These are phyloP conservation scores for Micoletzkya japonica DNA, from an alignment of 2,888 invertebrate species.

Conservation along the genomic window DNA sequence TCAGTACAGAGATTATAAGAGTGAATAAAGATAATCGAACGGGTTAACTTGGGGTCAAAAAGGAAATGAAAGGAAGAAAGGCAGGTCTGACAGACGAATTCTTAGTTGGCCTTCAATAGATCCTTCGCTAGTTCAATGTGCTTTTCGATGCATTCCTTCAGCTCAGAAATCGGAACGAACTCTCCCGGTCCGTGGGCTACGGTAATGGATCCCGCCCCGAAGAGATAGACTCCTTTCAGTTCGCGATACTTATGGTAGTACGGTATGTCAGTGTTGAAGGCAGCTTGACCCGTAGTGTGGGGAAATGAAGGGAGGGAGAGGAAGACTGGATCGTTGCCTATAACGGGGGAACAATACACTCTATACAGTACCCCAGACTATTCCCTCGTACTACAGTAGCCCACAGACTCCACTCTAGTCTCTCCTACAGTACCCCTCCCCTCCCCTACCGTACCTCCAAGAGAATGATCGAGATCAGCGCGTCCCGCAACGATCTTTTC, in stretches of 20 bases:
- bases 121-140: constrained; percentile 33
- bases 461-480: constrained; percentile 19
- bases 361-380: not conserved
- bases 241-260: constrained; percentile 44
- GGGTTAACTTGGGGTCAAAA: not conserved
- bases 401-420: not conserved
- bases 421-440: not conserved
- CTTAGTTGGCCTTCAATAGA: not conserved
- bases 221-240: constrained; percentile 51
- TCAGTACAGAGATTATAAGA: not conserved
- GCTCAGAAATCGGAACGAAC: constrained; percentile 47
- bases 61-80: not conserved
- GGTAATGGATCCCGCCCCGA: constrained; percentile 58
- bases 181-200: constrained; percentile 58
- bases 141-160: constrained; percentile 34
- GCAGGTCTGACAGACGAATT: not conserved
- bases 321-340: constrained; percentile 24
- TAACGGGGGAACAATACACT: not conserved
- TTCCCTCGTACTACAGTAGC: not conserved
- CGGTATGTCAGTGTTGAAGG: constrained; percentile 59
- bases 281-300: constrained; percentile 30
- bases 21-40: not conserved
- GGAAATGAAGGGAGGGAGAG: constrained; percentile 37
- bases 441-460: constrained; percentile 9
- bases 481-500: constrained; percentile 36